A percentile compares a stretch with the other conserved stretches of the same genome.
Evolutionary conservation across 2,113 vertebrate species (phyloP).

Genomic region (Bubo bubo): DNA sequence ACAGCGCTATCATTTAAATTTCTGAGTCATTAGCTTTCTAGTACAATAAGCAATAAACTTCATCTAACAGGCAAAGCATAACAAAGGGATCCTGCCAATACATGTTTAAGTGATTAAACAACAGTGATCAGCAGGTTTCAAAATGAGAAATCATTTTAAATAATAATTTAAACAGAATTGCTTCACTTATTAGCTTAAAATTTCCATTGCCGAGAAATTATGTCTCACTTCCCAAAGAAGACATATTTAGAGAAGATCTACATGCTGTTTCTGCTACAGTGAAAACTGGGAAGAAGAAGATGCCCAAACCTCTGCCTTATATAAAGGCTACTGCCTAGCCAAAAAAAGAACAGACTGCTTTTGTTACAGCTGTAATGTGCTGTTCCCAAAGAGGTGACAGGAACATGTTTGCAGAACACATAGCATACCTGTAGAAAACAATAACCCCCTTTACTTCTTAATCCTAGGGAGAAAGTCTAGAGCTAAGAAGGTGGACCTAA

Average conservation of each 20-base stretch:
- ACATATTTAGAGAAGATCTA: background rate
- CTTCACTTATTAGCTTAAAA: background rate
- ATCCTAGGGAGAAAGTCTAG: background rate
- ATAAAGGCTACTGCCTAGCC: background rate
- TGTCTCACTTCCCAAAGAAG: background rate
- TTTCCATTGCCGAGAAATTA: background rate
- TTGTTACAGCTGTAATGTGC: background rate
- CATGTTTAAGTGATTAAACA: background rate
- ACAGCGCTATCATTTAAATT: background rate
- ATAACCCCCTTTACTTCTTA: slow-evolving; percentile 5
- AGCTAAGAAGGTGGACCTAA: background rate
- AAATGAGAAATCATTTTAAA: background rate
- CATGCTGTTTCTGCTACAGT: background rate
- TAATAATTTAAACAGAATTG: background rate
- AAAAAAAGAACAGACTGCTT: background rate
- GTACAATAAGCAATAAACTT: background rate
- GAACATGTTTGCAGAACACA: background rate
- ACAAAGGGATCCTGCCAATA: background rate
- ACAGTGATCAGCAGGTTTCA: background rate
- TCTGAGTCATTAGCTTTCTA: background rate
- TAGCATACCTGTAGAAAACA: background rate
- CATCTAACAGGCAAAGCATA: background rate
- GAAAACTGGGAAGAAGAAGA: background rate
- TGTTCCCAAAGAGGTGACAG: background rate
- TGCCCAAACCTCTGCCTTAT: background rate